phyloP scores from a whole-genome alignment of 2,888 invertebrate species.

The Dorcus hopei region DNA sequence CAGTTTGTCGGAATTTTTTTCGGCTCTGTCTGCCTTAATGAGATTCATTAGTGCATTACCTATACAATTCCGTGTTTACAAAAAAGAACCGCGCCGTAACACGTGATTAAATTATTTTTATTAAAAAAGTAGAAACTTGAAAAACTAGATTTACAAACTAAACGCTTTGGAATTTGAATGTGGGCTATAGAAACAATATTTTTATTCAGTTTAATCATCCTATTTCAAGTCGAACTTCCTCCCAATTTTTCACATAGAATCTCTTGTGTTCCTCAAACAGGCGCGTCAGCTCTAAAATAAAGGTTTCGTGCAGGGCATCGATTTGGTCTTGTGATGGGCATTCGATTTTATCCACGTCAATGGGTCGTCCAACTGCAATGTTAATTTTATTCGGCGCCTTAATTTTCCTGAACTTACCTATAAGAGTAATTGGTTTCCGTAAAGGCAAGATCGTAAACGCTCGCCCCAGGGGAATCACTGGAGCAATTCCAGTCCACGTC shows the following conservation, averaged over 20 bases:
- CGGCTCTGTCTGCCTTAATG: no score
- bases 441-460: conserved; percentile 87
- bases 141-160: no score
- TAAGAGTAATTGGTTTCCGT: conserved; percentile 75
- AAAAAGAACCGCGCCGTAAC: no score
- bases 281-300: conserved; percentile 63
- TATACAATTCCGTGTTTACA: no score
- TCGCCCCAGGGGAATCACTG: conserved; percentile 72
- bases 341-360: conserved; percentile 67
- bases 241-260: conserved; percentile 66
- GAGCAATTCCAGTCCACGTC: conserved; percentile 68
- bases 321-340: conserved; percentile 75
- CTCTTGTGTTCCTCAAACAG: conserved; percentile 84
- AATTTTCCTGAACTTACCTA: conserved; percentile 62
- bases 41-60: no score
- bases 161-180: no score
- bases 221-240: conserved; percentile 56
- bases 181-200: no score
- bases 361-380: conserved; percentile 79
- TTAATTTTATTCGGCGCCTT: no score
- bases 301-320: conserved; percentile 71
- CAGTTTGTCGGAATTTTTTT: no score
- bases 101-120: no score
- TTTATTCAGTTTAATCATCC: conserved; percentile 23
- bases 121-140: no score